Conservation (phyloP, 2,888 invertebrate genomes). For the Tetropium fuscum region DNA sequence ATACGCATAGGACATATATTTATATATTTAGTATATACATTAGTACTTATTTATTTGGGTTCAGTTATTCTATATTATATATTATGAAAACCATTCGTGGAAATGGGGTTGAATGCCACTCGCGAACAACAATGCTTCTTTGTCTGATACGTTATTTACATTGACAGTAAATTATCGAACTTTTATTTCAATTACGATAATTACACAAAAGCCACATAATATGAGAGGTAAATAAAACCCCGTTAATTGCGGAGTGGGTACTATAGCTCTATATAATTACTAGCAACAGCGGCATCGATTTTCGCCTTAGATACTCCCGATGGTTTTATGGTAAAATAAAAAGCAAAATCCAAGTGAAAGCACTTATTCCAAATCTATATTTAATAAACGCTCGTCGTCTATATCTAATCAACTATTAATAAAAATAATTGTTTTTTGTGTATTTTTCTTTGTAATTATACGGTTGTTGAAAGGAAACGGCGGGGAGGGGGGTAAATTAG, state of each 20-base stretch:
- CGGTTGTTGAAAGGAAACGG: constrained; percentile 27
- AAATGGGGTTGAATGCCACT: too few species aligned
- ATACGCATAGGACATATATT: too few species aligned
- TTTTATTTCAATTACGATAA: constrained; percentile 36
- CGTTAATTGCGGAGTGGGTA: constrained; percentile 31
- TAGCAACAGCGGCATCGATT: constrained; percentile 34
- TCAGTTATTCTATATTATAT: too few species aligned
- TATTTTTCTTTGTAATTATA: constrained; percentile 41
- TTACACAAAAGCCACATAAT: constrained; percentile 30
- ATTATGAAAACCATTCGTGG: too few species aligned
- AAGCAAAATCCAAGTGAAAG: constrained; percentile 39
- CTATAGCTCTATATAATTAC: constrained; percentile 36
- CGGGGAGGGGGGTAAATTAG: constrained; percentile 34
- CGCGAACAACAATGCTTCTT: too few species aligned
- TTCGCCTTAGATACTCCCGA: constrained; percentile 30
- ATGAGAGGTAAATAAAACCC: constrained; percentile 37
- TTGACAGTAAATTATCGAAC: constrained; percentile 20
- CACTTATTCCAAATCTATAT: constrained; percentile 37
- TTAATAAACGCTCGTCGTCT: constrained; percentile 25
- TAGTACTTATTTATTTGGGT: too few species aligned
- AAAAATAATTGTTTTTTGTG: constrained; percentile 32
- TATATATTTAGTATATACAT: too few species aligned
- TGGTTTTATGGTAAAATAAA: constrained; percentile 25
- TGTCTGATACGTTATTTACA: too few species aligned
- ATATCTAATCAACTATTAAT: constrained; percentile 36